These are phyloP conservation scores for Panagrolaimus sp. DNA, from an alignment of 1,140 invertebrate genomes.

Conservation along the genomic window DNA sequence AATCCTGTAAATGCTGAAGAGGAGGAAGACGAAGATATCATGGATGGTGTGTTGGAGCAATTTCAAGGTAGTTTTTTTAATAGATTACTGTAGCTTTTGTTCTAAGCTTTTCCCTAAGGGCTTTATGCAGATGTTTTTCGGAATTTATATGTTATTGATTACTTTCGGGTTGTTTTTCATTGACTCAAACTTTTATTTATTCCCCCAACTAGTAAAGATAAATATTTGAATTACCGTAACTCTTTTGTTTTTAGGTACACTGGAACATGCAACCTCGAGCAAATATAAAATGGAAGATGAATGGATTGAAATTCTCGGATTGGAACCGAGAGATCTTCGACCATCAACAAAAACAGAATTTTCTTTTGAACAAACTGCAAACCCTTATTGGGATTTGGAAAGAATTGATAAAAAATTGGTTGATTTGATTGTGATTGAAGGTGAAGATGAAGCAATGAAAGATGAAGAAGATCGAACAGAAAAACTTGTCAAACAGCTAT, in stretches of 20 bases:
- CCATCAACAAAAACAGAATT: neutral
- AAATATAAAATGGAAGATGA: neutral
- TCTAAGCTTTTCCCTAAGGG: neutral
- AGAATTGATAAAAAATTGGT: neutral
- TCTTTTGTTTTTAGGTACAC: neutral
- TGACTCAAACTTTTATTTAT: no score
- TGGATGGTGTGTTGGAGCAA: neutral
- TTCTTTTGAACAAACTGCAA: constrained; percentile 2
- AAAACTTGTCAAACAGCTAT: neutral
- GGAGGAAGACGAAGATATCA: neutral
- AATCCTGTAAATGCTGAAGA: neutral
- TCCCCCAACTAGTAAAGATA: no score
- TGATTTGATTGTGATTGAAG: neutral
- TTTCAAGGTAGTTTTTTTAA: constrained; percentile 2
- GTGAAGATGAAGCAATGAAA: neutral
- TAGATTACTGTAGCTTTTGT: no score
- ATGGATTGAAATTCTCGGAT: neutral
- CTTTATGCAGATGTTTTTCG: neutral
- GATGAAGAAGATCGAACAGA: neutral
- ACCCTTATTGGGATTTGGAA: neutral
- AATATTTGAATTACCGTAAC: no score
- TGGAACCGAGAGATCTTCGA: neutral
- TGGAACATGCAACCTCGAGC: neutral
- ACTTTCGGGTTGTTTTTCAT: no score
- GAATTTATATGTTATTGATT: no score